Conservation (phyloP, 2,888 invertebrate species). For the Nemoura dubitans region DNA sequence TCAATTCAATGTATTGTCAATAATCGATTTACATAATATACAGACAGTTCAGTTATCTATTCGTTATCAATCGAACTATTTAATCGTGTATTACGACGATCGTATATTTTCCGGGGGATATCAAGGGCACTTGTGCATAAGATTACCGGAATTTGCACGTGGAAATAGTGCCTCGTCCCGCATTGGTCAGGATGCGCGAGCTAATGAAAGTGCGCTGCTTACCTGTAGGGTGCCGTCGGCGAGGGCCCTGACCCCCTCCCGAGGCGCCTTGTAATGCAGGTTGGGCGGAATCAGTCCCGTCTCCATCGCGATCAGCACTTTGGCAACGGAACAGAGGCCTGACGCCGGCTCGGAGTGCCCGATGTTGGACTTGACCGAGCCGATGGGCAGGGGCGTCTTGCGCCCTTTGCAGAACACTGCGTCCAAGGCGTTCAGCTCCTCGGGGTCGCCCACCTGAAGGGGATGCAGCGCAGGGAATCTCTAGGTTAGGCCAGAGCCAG, state of each 20-base stretch:
- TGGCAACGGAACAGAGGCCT: slow-evolving; percentile 71
- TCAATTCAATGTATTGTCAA: too few relatives aligned
- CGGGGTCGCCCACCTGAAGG: slow-evolving; percentile 66
- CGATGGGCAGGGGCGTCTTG: slow-evolving; percentile 70
- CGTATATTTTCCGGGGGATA: too few relatives aligned
- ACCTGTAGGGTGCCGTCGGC: slow-evolving; percentile 59
- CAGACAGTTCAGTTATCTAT: too few relatives aligned
- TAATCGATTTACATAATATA: too few relatives aligned
- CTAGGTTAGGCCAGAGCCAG: too few relatives aligned
- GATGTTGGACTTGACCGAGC: slow-evolving; percentile 93
- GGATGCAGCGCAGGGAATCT: too few relatives aligned
- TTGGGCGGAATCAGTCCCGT: slow-evolving; percentile 65
- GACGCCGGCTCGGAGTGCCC: slow-evolving; percentile 92
- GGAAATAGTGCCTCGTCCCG: too few relatives aligned
- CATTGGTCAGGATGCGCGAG: too few relatives aligned
- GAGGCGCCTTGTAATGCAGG: slow-evolving; percentile 63
- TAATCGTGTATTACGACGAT: too few relatives aligned
- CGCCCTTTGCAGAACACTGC: slow-evolving; percentile 66
- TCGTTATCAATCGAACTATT: too few relatives aligned
- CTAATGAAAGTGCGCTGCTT: not conserved
- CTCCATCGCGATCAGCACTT: slow-evolving; percentile 66
- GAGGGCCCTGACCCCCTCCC: slow-evolving; percentile 58
- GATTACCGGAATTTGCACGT: too few relatives aligned
- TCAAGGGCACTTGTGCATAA: too few relatives aligned
- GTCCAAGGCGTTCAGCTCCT: slow-evolving; percentile 71